Base-by-base conservation (phyloP, 2,113 vertebrate species). In the Ceyx melanurus region DNA sequence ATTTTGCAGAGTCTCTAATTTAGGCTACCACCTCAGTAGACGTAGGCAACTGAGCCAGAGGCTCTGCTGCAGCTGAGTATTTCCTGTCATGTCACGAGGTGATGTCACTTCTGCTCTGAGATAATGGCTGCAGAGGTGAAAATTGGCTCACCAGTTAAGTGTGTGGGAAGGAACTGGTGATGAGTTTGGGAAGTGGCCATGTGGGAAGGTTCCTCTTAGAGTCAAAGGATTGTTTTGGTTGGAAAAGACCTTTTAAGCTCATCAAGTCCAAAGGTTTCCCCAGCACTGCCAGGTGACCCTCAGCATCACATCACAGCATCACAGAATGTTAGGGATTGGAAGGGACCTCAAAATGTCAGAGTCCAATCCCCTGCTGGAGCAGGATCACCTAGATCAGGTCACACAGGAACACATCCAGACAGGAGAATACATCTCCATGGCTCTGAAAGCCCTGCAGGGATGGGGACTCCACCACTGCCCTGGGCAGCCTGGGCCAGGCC, bases 11-110 rank as follows among this genome's bases (percentile, higher is more conserved):
- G 80, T 68, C 68, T 76, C n/a, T 77, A n/a, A 70, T 86, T 79
- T n/a, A 80, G 45, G 64, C 73, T 65, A 19, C 45, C 67, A 61
- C 83, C 56, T 88, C 72, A 61, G 40, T 4, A 79, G 58, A 80
- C 0, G 0, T 5, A 60, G 70, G 37, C 53, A 51, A 60, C n/a
- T 31, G 31, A 79, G 62, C 42, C 0, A 0, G 37, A 72, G 14
- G 26, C 20, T 86, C 25, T 71, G 53, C 74, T 66, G 21, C 33
- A 61, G 54, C 19, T 68, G 33, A 57, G 16, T 48, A 25, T 64
- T 81, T 89, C 51, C 18, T 23, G 35, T 43, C 0, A 0, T 40
- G 33, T 79, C 67, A 43, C 6, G 31, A n/a, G 40, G 13, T 28
- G 53, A 68, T 0, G 0, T 43, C 61, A 51, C 40, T 58, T 82